Percentiles rank a stretch among this genome's conserved stretches.
Conservation (phyloP, 2,113 vertebrate species). For the Notiomystis cincta region DNA sequence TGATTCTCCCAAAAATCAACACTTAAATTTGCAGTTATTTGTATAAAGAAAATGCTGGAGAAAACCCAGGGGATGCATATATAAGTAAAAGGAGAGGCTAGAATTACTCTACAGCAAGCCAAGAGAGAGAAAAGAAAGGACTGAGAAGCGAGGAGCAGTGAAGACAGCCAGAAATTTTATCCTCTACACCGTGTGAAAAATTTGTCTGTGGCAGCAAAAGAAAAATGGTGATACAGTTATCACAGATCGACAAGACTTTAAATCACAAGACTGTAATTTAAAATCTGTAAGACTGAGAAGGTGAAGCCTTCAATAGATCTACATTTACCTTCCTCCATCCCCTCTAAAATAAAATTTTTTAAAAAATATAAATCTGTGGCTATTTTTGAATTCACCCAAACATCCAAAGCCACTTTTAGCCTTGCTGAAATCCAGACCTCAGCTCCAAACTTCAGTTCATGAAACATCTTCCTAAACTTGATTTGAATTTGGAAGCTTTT, state of each 20-base stretch:
- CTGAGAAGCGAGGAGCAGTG: neutral
- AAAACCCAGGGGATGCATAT: conserved; percentile 46
- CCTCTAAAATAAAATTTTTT: neutral
- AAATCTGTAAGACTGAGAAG: neutral
- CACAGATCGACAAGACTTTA: neutral
- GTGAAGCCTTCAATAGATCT: neutral
- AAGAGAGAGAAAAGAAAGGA: conserved; percentile 21
- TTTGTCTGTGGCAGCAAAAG: neutral
- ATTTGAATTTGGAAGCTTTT: neutral
- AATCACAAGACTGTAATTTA: neutral
- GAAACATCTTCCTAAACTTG: neutral
- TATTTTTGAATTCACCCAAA: neutral
- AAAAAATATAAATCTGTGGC: neutral
- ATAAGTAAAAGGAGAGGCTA: conserved; percentile 39
- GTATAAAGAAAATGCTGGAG: conserved; percentile 49
- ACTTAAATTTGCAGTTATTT: conserved; percentile 60
- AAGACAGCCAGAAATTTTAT: conserved; percentile 26
- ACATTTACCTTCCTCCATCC: neutral
- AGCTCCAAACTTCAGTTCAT: neutral
- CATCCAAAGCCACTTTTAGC: neutral
- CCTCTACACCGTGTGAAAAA: neutral
- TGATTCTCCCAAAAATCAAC: conserved; percentile 62
- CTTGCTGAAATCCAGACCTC: neutral
- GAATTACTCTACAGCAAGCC: conserved; percentile 40
- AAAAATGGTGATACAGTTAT: neutral